A percentile compares a stretch with the other conserved stretches of the same genome.
Conservation (phyloP, 2,888 invertebrate species). For the Hyles lineata region DNA sequence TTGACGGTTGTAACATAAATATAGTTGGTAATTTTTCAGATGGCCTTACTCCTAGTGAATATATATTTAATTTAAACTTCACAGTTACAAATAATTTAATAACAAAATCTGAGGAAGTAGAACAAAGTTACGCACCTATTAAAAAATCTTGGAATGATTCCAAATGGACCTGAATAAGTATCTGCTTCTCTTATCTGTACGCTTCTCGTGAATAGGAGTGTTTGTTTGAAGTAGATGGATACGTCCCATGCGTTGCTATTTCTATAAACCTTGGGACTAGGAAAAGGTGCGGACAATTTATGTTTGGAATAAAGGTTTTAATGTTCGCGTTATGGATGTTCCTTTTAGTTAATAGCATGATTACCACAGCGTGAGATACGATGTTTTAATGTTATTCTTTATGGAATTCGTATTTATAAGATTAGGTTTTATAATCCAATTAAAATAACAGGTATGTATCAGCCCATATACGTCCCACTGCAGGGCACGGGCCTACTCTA, state of each 20-base stretch:
- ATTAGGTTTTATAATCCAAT: too few relatives aligned
- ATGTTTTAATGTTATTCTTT: too few relatives aligned
- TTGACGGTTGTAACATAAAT: too few relatives aligned
- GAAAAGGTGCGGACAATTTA: slow-evolving; percentile 6
- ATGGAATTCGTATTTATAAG: too few relatives aligned
- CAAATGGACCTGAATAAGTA: slow-evolving; percentile 1
- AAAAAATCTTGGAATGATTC: not conserved
- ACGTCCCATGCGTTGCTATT: slow-evolving; percentile 10
- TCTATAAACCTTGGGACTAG: not conserved
- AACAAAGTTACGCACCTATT: not conserved
- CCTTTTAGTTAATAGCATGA: not conserved
- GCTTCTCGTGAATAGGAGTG: not conserved
- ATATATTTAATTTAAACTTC: too few relatives aligned
- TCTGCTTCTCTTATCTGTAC: not conserved
- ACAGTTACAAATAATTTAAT: not conserved
- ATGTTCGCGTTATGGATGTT: not conserved
- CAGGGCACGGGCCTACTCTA: too few relatives aligned
- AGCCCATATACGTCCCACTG: too few relatives aligned
- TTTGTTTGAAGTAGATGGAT: slow-evolving; percentile 3
- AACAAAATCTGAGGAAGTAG: not conserved
- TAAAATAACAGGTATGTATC: too few relatives aligned
- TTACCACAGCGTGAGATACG: not conserved
- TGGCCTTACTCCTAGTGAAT: too few relatives aligned
- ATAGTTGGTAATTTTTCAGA: too few relatives aligned
- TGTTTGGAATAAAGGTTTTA: slow-evolving; percentile 13